Conservation (phyloP, 2,797 vertebrate species). For the Synanceia verrucosa region DNA sequence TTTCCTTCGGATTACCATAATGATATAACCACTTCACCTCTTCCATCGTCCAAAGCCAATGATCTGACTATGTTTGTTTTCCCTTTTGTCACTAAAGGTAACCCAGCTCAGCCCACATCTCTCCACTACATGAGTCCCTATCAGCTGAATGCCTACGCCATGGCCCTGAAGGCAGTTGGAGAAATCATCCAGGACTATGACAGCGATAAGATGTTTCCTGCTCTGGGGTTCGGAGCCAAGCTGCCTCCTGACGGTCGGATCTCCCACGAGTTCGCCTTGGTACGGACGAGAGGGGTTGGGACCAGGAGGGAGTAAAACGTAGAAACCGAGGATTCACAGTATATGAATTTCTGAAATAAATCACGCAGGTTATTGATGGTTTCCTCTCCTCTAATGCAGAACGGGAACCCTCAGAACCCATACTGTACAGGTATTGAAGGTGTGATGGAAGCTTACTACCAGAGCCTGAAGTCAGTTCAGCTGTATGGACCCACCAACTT, state of each 20-base stretch:
- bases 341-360: not conserved
- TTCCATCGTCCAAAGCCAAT: not conserved
- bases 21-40: not conserved
- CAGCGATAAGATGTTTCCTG: slow-evolving; percentile 99
- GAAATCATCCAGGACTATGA: slow-evolving; percentile 99
- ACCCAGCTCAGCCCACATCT: slow-evolving; percentile 96
- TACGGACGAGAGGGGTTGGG: slow-evolving; percentile 65
- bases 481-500: slow-evolving; percentile 99
- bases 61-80: not conserved
- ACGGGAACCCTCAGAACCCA: slow-evolving; percentile 97
- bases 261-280: slow-evolving; percentile 98
- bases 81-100: slow-evolving; percentile 79
- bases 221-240: slow-evolving; percentile 96
- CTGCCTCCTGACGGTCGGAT: slow-evolving; percentile 95
- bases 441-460: slow-evolving; percentile 97
- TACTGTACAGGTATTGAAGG: slow-evolving; percentile 96
- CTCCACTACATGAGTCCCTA: slow-evolving; percentile 99
- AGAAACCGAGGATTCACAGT: too few relatives aligned
- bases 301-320: not conserved
- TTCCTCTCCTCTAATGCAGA: slow-evolving; percentile 74
- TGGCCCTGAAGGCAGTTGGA: slow-evolving; percentile 96
- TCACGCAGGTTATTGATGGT: not conserved
- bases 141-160: slow-evolving; percentile 95
- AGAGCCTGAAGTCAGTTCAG: slow-evolving; percentile 95
- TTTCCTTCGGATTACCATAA: too few relatives aligned